Evolutionary conservation across 2,113 vertebrate species (phyloP), one percentile per base, ranked within the genome.

Genomic region (Poeciliopsis occidentalis): DNA sequence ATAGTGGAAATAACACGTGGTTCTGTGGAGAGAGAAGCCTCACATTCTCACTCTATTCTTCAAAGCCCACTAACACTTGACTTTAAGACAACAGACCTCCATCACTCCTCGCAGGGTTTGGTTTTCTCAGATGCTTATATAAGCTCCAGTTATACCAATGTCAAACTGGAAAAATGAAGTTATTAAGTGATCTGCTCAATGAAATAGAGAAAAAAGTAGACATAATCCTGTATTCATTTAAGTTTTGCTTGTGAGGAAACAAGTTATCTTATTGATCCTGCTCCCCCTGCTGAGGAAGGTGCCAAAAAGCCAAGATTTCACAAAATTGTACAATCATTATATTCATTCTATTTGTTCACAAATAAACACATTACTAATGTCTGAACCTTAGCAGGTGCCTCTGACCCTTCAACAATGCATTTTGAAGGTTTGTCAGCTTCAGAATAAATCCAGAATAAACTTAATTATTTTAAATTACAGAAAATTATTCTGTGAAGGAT

Each of bases 101-200:
- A 17, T 5, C 34, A 11, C 37, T 31, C 64, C 62, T 84, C 62
- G 0, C 19, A 22, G 73, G 67, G 15, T 66, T 37, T 24, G 26
- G 27, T 30, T 62, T 57, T 69, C 12, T 15, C 44, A 62, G 24
- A 67, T 63, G 41, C 60, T 41, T 60, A 57, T 71, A 71, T 60
- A 47, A 17, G 32, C 64, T 76, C 51, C 67, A 69, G 12, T 73
- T 27, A 39, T 69, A 76, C 71, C 37, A 1, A 77, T 4, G 19
- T 37, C 24, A 47, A 75, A 64, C 32, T 60, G 65, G 31, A 22
- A 69, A 79, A 85, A 67, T 72, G 62, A 15, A 76, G 24, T 76
- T 82, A 86, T 83, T 73, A 79, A 73, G 68, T 63, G 62, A 78
- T 79, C 65, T 65, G 86, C 75, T 80, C 75, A 82, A 82, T 87